Conservation (phyloP, 2,888 invertebrate species). For the Sturmia bella region DNA sequence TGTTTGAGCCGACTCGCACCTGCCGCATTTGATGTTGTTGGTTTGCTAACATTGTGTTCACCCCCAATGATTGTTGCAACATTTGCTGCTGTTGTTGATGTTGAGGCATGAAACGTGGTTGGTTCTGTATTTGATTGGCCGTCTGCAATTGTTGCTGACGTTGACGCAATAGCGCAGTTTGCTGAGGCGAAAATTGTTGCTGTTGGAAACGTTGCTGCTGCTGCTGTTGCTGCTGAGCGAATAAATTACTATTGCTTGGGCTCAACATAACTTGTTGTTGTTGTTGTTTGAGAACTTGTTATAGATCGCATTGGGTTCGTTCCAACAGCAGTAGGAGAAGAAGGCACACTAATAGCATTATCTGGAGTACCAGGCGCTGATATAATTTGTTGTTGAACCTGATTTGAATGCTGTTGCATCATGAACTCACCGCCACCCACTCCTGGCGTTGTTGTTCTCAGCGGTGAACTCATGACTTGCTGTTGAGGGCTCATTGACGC, state of each 20-base stretch:
- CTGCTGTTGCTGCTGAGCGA: conserved; percentile 72
- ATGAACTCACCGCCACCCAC: conserved; percentile 75
- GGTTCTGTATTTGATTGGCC: conserved; percentile 58
- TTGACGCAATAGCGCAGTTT: conserved; percentile 71
- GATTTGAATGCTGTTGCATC: conserved; percentile 70
- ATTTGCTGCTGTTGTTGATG: conserved; percentile 79
- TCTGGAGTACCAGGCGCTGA: conserved; percentile 65
- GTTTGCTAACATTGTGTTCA: conserved; percentile 71
- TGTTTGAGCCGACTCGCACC: conserved; percentile 70
- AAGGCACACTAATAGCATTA: conserved; percentile 75
- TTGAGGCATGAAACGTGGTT: conserved; percentile 71
- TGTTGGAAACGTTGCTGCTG: conserved; percentile 70
- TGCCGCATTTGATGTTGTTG: conserved; percentile 75
- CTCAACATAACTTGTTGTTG: conserved; percentile 75
- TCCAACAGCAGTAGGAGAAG: conserved; percentile 75
- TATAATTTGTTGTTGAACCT: conserved; percentile 69
- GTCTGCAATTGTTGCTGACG: conserved; percentile 71
- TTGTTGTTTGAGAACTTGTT: conserved; percentile 72
- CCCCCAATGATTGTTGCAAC: conserved; percentile 78
- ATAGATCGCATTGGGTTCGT: conserved; percentile 74
- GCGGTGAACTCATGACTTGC: conserved; percentile 75
- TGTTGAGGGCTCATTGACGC: conserved; percentile 64
- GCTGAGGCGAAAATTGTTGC: conserved; percentile 75
- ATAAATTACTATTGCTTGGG: conserved; percentile 76
- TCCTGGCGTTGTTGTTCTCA: conserved; percentile 76